phyloP scores from a whole-genome alignment of 2,113 vertebrate genomes.

The Pandion haliaetus region DNA sequence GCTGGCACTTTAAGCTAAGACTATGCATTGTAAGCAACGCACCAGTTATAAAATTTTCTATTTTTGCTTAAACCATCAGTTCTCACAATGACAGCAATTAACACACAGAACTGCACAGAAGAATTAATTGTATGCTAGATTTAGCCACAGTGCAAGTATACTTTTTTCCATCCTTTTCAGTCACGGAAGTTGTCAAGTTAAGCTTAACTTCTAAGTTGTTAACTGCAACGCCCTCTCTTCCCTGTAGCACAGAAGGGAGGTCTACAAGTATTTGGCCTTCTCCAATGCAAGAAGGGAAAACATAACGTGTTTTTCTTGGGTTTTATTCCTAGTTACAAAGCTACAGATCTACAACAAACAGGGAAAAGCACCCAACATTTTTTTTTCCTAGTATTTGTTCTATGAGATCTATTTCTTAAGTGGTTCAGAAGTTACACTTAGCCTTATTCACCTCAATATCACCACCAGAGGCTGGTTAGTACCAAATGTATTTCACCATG shows the following conservation, averaged over 20 bases:
- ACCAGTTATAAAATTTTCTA: conserved; percentile 25
- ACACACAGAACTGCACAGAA: conserved; percentile 16
- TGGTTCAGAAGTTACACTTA: not conserved
- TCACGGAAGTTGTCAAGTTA: conserved; percentile 6
- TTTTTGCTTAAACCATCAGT: conserved; percentile 56
- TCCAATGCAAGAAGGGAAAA: not conserved
- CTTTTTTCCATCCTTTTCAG: not conserved
- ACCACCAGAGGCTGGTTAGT: not conserved
- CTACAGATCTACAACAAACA: not conserved
- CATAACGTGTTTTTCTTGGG: not conserved
- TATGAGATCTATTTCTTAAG: not conserved
- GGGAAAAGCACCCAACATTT: not conserved
- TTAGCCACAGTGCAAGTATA: conserved; percentile 1
- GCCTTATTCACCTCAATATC: not conserved
- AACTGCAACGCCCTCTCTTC: not conserved
- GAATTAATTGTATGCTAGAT: conserved; percentile 48
- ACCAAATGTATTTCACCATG: fast-evolving
- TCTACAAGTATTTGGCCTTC: not conserved
- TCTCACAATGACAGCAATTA: conserved; percentile 66
- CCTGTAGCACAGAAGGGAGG: not conserved
- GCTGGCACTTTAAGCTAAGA: conserved; percentile 6
- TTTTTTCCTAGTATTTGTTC: not conserved
- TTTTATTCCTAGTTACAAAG: not conserved
- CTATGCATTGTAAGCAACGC: conserved; percentile 34
- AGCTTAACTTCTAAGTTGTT: not conserved